Conservation (phyloP, 1,140 invertebrate genomes). For the Drosophila pandora region DNA sequence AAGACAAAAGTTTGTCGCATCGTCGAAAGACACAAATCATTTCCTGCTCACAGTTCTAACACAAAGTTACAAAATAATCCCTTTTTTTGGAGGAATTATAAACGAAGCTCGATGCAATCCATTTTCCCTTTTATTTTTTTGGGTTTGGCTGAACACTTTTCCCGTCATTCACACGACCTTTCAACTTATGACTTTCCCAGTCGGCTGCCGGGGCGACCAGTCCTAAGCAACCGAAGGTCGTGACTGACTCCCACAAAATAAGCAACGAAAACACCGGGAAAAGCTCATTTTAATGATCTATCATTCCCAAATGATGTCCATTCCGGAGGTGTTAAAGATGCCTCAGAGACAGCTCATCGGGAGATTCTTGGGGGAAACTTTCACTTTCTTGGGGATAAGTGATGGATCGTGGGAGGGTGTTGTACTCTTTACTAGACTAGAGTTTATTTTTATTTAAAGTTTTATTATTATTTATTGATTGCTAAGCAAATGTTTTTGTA, state of each 20-base stretch:
- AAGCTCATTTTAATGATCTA: conserved; percentile 60
- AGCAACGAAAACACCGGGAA: conserved; percentile 23
- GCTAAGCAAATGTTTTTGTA: too few relatives aligned
- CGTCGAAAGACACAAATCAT: conserved; percentile 43
- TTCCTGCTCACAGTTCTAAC: conserved; percentile 53
- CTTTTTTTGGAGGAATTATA: conserved; percentile 16
- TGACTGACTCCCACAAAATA: conserved; percentile 49
- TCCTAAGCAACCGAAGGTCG: conserved; percentile 36
- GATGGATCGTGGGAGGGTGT: conserved; percentile 33
- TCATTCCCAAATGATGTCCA: conserved; percentile 58
- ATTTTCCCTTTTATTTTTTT: conserved; percentile 46
- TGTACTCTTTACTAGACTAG: conserved; percentile 15
- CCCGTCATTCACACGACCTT: conserved; percentile 59
- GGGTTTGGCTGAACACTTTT: conserved; percentile 40
- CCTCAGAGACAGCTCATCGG: conserved; percentile 30
- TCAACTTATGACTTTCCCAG: conserved; percentile 60
- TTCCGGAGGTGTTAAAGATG: conserved; percentile 56
- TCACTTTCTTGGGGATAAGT: conserved; percentile 37
- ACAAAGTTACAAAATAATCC: background rate
- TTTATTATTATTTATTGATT: too few relatives aligned
- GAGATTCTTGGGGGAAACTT: conserved; percentile 48
- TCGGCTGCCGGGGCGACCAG: conserved; percentile 38
- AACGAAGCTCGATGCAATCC: conserved; percentile 37
- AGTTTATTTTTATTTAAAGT: background rate
- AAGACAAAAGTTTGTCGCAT: conserved; percentile 38